These are phyloP conservation scores for Haemorhous mexicanus DNA, from an alignment of 2,113 vertebrate species.

Conservation along the genomic window DNA sequence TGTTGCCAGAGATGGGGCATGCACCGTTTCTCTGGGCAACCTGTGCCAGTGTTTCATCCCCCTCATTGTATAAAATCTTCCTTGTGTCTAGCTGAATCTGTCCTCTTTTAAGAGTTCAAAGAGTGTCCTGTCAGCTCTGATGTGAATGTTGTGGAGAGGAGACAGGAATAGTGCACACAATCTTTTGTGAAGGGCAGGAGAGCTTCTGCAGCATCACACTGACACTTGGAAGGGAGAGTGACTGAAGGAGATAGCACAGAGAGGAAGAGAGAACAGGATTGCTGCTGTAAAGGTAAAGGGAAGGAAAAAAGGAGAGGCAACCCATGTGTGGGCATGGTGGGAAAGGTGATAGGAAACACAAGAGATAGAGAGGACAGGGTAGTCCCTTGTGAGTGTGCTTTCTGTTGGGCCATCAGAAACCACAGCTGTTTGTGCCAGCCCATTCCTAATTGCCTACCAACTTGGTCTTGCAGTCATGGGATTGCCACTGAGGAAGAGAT, in stretches of 20 bases:
- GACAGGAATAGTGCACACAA: neutral
- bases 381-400: neutral
- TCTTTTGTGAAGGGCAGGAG: neutral
- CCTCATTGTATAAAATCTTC: accelerated
- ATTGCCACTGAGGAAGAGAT: neutral
- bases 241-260: neutral
- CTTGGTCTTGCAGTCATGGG: neutral
- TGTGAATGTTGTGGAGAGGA: neutral
- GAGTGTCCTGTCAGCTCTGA: neutral
- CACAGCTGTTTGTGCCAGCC: neutral
- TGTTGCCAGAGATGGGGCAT: neutral
- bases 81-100: neutral
- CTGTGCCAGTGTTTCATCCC: neutral
- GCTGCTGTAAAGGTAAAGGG: neutral
- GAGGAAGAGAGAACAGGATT: neutral
- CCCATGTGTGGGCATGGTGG: neutral
- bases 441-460: neutral
- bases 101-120: neutral
- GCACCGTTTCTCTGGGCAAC: neutral
- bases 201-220: neutral
- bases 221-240: neutral
- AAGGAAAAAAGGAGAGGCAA: neutral
- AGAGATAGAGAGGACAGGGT: neutral
- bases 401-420: neutral
- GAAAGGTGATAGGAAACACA: neutral